Conservation (phyloP, 2,113 vertebrate species). For the Oreotrochilus melanogaster region DNA sequence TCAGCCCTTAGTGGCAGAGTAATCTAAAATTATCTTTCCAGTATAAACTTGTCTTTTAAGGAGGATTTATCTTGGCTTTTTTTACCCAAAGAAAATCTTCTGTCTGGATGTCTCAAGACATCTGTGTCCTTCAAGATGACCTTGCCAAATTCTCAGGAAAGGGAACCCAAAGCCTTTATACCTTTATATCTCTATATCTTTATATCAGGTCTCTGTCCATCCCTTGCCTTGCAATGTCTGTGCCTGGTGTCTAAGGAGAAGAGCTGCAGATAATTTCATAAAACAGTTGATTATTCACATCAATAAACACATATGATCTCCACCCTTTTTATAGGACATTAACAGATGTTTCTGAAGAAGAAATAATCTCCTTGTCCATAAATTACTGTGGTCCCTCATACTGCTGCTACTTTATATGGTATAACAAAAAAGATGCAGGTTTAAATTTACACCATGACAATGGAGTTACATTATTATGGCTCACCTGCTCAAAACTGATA, state of each 20-base stretch:
- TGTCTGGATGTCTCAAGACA: background rate
- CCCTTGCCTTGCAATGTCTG: fast-evolving
- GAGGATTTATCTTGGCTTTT: background rate
- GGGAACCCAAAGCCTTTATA: background rate
- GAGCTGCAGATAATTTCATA: background rate
- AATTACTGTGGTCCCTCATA: background rate
- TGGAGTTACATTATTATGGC: fast-evolving
- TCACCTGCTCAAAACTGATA: background rate
- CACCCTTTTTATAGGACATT: background rate
- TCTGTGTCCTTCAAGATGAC: background rate
- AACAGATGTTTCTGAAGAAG: background rate
- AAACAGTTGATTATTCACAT: background rate
- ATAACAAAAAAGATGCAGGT: background rate
- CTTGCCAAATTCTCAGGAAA: background rate
- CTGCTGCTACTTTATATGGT: background rate
- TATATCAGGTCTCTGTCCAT: background rate
- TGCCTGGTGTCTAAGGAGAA: background rate
- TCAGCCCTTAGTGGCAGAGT: background rate
- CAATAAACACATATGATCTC: background rate
- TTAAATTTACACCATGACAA: background rate
- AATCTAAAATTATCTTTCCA: background rate
- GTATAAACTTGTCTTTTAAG: background rate
- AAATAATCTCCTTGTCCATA: background rate
- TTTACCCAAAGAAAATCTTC: background rate
- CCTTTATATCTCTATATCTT: background rate